These are phyloP conservation scores for Caradrina kadenii DNA, from an alignment of 2,888 invertebrate species.

Conservation along the genomic window DNA sequence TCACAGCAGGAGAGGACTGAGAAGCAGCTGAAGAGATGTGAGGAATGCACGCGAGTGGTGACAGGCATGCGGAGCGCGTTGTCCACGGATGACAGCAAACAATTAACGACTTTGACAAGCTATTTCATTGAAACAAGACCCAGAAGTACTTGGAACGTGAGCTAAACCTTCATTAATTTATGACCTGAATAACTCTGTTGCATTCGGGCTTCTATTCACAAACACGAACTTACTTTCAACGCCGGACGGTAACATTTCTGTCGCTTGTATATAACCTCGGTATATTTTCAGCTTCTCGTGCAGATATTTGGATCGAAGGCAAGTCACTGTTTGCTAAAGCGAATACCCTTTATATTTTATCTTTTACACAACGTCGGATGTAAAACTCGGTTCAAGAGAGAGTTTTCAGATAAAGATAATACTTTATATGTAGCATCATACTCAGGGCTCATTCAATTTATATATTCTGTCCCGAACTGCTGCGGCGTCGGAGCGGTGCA, in stretches of 20 bases:
- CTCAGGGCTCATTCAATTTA: too few species aligned
- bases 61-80: conserved; percentile 71
- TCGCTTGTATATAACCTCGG: conserved; percentile 47
- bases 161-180: conserved; percentile 58
- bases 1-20: conserved; percentile 77
- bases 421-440: background rate
- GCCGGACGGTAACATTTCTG: conserved; percentile 58
- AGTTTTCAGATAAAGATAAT: conserved; percentile 27
- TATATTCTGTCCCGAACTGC: too few species aligned
- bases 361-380: conserved; percentile 67
- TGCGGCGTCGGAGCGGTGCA: too few species aligned
- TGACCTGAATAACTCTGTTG: conserved; percentile 31
- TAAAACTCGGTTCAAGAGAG: conserved; percentile 69
- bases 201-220: conserved; percentile 35
- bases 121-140: conserved; percentile 44
- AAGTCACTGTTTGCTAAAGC: conserved; percentile 69
- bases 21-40: conserved; percentile 75
- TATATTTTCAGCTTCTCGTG: conserved; percentile 65
- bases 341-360: conserved; percentile 74
- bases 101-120: conserved; percentile 57
- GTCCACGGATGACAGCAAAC: conserved; percentile 49
- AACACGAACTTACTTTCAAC: conserved; percentile 60
- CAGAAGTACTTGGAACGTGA: conserved; percentile 65
- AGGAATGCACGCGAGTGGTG: conserved; percentile 73
- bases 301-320: conserved; percentile 66